phyloP scores from a whole-genome alignment of 1,140 invertebrate species.

The Sarcophaga bullata region DNA sequence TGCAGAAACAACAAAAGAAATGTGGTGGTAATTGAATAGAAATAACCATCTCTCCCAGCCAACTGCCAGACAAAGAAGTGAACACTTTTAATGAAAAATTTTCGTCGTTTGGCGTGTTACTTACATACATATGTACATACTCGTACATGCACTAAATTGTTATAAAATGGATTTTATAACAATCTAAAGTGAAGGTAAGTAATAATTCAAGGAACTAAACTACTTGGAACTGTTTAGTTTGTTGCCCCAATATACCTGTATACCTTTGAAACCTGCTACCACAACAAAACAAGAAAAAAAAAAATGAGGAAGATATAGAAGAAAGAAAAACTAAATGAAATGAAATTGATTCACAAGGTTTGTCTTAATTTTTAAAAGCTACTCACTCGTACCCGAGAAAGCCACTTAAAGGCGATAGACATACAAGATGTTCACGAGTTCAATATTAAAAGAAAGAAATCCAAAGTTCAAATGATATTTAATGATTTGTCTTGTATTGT shows the following conservation, averaged over 20 bases:
- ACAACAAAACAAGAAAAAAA: too few species aligned
- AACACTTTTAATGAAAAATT: neutral
- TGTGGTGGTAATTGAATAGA: too few species aligned
- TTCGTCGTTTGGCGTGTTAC: neutral
- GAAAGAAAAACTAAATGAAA: neutral
- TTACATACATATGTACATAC: too few species aligned
- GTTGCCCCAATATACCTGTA: neutral
- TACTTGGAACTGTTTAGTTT: neutral
- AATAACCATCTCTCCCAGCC: neutral
- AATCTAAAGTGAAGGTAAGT: neutral
- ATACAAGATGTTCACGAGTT: too few species aligned
- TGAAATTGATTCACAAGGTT: neutral
- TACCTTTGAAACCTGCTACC: neutral
- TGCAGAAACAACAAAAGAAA: neutral
- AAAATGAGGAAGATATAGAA: too few species aligned
- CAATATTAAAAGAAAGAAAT: neutral
- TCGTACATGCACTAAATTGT: neutral
- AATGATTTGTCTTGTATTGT: neutral
- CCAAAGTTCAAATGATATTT: conserved; percentile 14
- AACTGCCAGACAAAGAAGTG: too few species aligned
- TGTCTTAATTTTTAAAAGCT: neutral
- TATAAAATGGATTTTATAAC: neutral
- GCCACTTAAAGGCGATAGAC: too few species aligned
- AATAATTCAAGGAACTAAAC: conserved; percentile 17
- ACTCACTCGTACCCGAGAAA: too few species aligned